A percentile compares a stretch with the other conserved stretches of the same genome.
phyloP scores from a whole-genome alignment of 2,797 vertebrate genomes.

The Chrysocyon brachyurus region DNA sequence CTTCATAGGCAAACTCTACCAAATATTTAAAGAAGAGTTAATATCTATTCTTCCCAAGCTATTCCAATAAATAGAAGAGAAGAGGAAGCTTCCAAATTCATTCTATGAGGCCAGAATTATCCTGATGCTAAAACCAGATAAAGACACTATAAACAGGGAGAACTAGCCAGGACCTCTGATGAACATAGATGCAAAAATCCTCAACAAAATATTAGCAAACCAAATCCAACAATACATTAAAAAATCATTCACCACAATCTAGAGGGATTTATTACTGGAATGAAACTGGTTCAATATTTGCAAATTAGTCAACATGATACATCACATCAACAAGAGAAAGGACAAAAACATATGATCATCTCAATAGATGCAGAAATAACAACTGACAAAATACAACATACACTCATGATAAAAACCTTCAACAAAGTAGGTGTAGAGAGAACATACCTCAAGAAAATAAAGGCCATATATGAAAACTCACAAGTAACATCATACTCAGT shows the following conservation, averaged over 20 bases:
- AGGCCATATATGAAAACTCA: not conserved
- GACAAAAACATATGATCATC: not conserved
- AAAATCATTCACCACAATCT: not conserved
- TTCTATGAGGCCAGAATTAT: not conserved
- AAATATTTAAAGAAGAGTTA: not conserved
- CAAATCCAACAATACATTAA: not conserved
- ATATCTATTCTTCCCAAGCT: not conserved
- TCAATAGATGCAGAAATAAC: not conserved
- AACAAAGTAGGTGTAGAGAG: not conserved
- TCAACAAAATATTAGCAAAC: not conserved
- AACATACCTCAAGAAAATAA: not conserved
- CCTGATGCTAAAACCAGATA: not conserved
- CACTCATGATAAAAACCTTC: not conserved
- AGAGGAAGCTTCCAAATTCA: not conserved
- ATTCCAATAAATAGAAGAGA: not conserved
- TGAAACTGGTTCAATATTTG: not conserved
- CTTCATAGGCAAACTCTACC: not conserved
- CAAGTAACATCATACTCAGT: not conserved
- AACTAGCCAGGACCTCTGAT: not conserved
- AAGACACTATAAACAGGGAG: not conserved
- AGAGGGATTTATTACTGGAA: not conserved
- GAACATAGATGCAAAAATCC: not conserved
- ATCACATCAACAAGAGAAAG: not conserved
- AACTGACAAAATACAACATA: not conserved
- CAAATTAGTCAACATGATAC: not conserved